phyloP scores from a whole-genome alignment of 92 coral and sea anemone species.

The Palythoa caribaeorum region DNA sequence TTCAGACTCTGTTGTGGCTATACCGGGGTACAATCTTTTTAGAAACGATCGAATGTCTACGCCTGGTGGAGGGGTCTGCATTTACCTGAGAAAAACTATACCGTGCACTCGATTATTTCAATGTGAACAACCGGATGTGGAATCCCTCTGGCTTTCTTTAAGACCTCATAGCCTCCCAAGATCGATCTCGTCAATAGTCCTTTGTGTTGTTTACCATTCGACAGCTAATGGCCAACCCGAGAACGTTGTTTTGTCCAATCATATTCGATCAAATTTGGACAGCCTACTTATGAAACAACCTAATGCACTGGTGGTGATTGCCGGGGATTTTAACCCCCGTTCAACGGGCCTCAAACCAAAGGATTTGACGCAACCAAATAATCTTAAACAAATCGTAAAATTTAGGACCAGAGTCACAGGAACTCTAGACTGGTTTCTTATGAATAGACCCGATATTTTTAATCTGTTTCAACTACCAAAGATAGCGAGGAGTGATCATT shows the following conservation, averaged over 20 bases:
- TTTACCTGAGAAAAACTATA: constrained; percentile 34
- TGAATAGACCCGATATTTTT: constrained; percentile 53
- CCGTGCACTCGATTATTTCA: constrained; percentile 49
- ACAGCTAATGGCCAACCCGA: constrained; percentile 22
- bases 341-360: constrained; percentile 58
- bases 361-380: constrained; percentile 44
- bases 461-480: background rate
- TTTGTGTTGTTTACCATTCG: constrained; percentile 46
- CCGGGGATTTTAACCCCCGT: constrained; percentile 57
- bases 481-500: constrained; percentile 1
- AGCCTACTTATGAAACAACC: constrained; percentile 41
- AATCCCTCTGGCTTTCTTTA: constrained; percentile 41
- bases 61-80: constrained; percentile 46
- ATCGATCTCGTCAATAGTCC: constrained; percentile 44
- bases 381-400: constrained; percentile 61
- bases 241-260: constrained; percentile 31
- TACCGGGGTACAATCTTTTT: constrained; percentile 46
- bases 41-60: constrained; percentile 49
- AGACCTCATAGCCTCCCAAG: constrained; percentile 53
- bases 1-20: constrained; percentile 48
- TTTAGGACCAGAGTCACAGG: constrained; percentile 71
- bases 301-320: constrained; percentile 20
- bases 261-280: constrained; percentile 39
- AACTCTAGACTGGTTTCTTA: constrained; percentile 52
- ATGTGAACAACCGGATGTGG: constrained; percentile 43